These are phyloP conservation scores for Mermis nigrescens DNA, from an alignment of 2,888 invertebrate genomes.

Conservation along the genomic window DNA sequence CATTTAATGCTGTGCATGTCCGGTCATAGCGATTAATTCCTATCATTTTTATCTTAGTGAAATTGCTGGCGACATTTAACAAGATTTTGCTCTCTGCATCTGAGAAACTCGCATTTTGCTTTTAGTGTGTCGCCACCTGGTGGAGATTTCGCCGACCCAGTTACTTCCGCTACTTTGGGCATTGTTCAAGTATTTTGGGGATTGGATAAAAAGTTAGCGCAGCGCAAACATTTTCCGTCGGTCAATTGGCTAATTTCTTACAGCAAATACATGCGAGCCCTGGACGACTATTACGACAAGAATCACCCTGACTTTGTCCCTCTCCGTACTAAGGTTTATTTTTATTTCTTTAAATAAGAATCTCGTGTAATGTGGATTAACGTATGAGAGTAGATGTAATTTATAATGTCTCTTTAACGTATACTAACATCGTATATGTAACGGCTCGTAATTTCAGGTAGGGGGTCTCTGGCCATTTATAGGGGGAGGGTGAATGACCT, in stretches of 20 bases:
- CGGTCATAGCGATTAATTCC: no score
- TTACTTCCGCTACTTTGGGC: constrained; percentile 91
- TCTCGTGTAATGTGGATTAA: no score
- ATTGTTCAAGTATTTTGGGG: constrained; percentile 72
- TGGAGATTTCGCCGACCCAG: constrained; percentile 99
- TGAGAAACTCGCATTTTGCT: constrained; percentile 11
- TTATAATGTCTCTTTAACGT: no score
- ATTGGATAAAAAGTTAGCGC: constrained; percentile 90
- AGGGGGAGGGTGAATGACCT: no score
- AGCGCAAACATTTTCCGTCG: constrained; percentile 97
- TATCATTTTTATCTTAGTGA: no score
- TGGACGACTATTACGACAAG: constrained; percentile 98
- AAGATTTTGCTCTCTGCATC: neutral
- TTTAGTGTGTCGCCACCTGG: constrained; percentile 80
- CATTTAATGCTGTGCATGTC: no score
- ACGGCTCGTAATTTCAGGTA: no score
- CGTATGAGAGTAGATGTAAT: no score
- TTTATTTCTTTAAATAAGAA: no score
- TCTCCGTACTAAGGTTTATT: constrained; percentile 84
- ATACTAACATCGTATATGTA: no score
- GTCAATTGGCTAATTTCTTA: constrained; percentile 99
- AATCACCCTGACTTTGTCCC: constrained; percentile 91
- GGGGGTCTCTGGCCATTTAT: no score
- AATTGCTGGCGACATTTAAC: no score
- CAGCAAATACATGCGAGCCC: constrained; percentile 91